Base-by-base conservation (phyloP, 92 coral and sea anemone genomes). In the Epizoanthus illoricatus region DNA sequence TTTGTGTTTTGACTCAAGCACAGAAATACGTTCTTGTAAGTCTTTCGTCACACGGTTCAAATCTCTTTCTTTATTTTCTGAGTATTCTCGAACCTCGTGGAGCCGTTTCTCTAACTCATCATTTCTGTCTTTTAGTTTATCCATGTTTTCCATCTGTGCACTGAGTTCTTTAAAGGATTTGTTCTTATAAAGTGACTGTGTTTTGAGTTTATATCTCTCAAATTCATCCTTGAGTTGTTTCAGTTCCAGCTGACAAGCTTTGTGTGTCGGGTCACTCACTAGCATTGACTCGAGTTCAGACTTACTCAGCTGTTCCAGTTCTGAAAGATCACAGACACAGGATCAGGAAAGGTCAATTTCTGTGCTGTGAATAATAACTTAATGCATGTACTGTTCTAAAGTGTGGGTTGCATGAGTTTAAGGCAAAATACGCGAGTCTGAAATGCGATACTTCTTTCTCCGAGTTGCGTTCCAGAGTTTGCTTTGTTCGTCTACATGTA, bases 191-290 rank as follows among this genome's bases (percentile, higher is more conserved):
- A 94, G 81, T 3, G 89, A 84, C 64, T 92, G 98, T 12, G 94
- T 89, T 67, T 94, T 91, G 49, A 92, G 63, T 78, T 97, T 97
- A 88, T 97, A 97, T 5, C 98, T 73, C 73, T 97, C 99, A 80
- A 97, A 97, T 76, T 97, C 99, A 56, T 97, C 99, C 86, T 97
- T 97, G 1, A 97, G 89, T 71, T 97, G 99, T 21, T 88, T 90
- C 43, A 97, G 87, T 74, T 97, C 97, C 75, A 91, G 90, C 63
- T 90, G 97, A 36, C 99, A 97, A 65, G 91, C 93, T 84, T 92
- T 91, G 85, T 97, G 99, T 0, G 97, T 91, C 7, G 99, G 98
- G 68, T 97, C 99, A 39, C 90, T 90, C 28, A 83, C 86, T 39
- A 97, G 75, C 56, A 97, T 87, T 43, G 94, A 94, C 85, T 97